Percentiles rank a stretch among this genome's conserved stretches.
Evolutionary conservation across 2,888 invertebrate species (phyloP).

Genomic region (Nomada fucata): DNA sequence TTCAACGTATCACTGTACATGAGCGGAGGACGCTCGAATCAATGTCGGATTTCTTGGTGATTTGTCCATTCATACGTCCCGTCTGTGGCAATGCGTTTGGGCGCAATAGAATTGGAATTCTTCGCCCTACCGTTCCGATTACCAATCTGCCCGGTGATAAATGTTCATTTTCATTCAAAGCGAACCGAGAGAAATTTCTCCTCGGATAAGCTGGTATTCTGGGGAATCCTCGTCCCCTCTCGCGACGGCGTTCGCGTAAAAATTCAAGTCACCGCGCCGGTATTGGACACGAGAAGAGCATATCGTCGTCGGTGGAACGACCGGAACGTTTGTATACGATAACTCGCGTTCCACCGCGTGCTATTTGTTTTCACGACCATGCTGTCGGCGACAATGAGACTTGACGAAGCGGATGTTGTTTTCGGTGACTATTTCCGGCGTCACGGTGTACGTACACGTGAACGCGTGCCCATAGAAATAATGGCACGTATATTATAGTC

Average conservation of each 20-base stretch:
- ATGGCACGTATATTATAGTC: slow-evolving; percentile 60
- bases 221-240: neutral
- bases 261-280: neutral
- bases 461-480: slow-evolving; percentile 67
- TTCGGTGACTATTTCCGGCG: slow-evolving; percentile 65
- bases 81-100: neutral
- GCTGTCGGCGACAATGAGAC: slow-evolving; percentile 67
- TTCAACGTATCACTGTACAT: too few relatives aligned
- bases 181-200: neutral
- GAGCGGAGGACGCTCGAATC: too few relatives aligned
- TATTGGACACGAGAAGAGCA: slow-evolving; percentile 23
- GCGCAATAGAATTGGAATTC: too few relatives aligned
- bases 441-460: slow-evolving; percentile 1
- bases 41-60: too few relatives aligned
- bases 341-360: slow-evolving; percentile 63
- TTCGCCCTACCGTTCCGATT: too few relatives aligned
- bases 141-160: too few relatives aligned
- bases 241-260: slow-evolving; percentile 1
- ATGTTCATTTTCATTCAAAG: too few relatives aligned
- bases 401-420: slow-evolving; percentile 55
- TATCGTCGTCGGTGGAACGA: slow-evolving; percentile 39
- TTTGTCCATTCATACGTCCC: too few relatives aligned
- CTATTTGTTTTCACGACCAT: slow-evolving; percentile 59
- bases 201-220: neutral
- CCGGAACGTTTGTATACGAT: slow-evolving; percentile 53